A percentile compares a stretch with the other conserved stretches of the same genome.
Evolutionary conservation across 92 coral and sea anemone species (phyloP).

Genomic region (Phenganax marumi): DNA sequence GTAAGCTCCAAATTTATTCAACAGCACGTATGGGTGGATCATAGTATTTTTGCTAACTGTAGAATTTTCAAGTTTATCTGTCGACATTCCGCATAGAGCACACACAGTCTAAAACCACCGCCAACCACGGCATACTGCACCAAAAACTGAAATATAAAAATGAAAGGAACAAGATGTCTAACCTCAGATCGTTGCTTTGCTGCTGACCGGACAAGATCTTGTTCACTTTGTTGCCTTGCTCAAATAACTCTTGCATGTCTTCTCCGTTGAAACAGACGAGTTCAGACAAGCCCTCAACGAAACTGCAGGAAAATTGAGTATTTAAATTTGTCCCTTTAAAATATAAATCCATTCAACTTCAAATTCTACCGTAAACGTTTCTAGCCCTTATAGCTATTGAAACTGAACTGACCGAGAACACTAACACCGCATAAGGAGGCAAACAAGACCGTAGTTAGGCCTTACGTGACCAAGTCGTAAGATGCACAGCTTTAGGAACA

Average conservation of each 20-base stretch:
- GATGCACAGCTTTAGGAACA: too few species aligned
- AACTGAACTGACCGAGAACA: too few species aligned
- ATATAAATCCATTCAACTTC: too few species aligned
- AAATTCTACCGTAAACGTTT: not conserved
- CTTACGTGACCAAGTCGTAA: too few species aligned
- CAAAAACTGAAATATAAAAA: not conserved
- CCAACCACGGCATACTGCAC: not conserved
- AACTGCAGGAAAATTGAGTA: conserved; percentile 50
- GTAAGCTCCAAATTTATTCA: not conserved
- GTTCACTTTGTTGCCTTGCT: conserved; percentile 94
- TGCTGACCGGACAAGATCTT: conserved; percentile 85
- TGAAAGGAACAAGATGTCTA: not conserved
- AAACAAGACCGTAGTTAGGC: too few species aligned
- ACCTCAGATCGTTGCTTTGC: conserved; percentile 79
- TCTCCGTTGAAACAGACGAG: conserved; percentile 85
- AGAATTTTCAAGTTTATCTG: too few species aligned
- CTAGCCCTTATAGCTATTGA: not conserved
- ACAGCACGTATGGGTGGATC: not conserved
- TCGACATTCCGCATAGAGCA: too few species aligned
- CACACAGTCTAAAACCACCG: not conserved
- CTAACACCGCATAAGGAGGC: too few species aligned
- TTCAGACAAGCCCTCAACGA: conserved; percentile 89
- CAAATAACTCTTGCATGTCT: conserved; percentile 81
- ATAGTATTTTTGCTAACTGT: not conserved
- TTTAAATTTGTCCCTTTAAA: too few species aligned